Evolutionary conservation across 1,140 invertebrate genomes (phyloP), one percentile per base, ranked within the genome.

Genomic region (Laupala kohalensis): DNA sequence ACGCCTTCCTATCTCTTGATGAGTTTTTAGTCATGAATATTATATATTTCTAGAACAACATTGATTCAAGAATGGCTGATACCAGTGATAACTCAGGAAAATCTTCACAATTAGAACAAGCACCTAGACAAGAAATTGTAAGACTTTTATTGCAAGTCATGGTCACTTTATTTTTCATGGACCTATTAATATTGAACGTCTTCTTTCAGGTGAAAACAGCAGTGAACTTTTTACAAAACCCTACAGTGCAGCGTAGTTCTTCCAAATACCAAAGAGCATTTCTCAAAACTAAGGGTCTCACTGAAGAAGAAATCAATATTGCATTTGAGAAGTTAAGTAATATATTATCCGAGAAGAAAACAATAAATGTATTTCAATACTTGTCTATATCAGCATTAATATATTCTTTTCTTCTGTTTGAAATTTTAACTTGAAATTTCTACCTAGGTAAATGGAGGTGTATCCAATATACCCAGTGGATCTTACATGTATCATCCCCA

Each of bases 181-280:
- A 53, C 37, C 19, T 19, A 13, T 23, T 9, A 65, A 65, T 2
- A 25, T 24, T 65, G n/a, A 27, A 12, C 9, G 28, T 28, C 25
- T 64, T 62, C 25, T 71, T 71, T 29, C 79, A 92, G 92, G 87
- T 95, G 70, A 86, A 86, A 71, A 94, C 92, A 27, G 93, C 93
- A 30, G 87, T 94, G 12, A 92, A 91, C 76, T 95, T 95, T 82
- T 80, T 95, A 37, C 87, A 89, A 79, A 94, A 95, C 82, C 90
- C 90, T 29, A 92, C 90, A 79, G 91, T 95, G 4, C 84, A 86
- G 64, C 80, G 84, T 70, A 92, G 89, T 78, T 87, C 92, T 0
- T 76, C 91, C 37, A 83, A 86, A 67, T 88, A 92, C 76, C 93
- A 92, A 77, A 87, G 91, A 78, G 84, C 88, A 74, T 95, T 95